phyloP scores from a whole-genome alignment of 2,797 vertebrate species.

The Alectoris magna region DNA sequence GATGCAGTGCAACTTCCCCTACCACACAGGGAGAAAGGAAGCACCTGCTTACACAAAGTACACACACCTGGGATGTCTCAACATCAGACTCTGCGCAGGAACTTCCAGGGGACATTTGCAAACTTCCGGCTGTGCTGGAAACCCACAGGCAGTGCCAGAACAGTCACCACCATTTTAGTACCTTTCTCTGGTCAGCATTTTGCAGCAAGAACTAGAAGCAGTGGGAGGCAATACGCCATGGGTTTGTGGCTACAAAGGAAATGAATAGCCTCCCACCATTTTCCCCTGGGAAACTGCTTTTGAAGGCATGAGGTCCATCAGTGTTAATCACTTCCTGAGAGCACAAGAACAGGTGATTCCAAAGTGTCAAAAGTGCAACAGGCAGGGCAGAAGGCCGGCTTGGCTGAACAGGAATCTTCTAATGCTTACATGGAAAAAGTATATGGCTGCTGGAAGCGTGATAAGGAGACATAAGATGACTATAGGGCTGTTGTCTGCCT shows the following conservation, averaged over 20 bases:
- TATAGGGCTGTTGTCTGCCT: too few relatives aligned
- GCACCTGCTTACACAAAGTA: not conserved
- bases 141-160: not conserved
- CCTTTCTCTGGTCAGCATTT: not conserved
- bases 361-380: too few relatives aligned
- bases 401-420: too few relatives aligned
- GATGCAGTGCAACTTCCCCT: accelerated
- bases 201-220: constrained; percentile 42
- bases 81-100: not conserved
- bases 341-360: too few relatives aligned
- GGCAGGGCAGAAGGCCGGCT: too few relatives aligned
- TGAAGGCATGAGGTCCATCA: too few relatives aligned
- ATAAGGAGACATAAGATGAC: too few relatives aligned
- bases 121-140: constrained; percentile 26
- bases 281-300: too few relatives aligned
- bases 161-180: not conserved
- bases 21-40: not conserved
- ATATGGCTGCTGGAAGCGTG: too few relatives aligned
- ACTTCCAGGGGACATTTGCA: not conserved
- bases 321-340: too few relatives aligned
- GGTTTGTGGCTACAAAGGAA: not conserved
- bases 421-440: too few relatives aligned
- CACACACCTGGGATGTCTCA: not conserved
- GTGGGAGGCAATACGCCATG: not conserved
- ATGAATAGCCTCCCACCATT: not conserved